A percentile compares a stretch with the other conserved stretches of the same genome.
phyloP scores from a whole-genome alignment of 2,797 vertebrate species.

The Antrozous pallidus region DNA sequence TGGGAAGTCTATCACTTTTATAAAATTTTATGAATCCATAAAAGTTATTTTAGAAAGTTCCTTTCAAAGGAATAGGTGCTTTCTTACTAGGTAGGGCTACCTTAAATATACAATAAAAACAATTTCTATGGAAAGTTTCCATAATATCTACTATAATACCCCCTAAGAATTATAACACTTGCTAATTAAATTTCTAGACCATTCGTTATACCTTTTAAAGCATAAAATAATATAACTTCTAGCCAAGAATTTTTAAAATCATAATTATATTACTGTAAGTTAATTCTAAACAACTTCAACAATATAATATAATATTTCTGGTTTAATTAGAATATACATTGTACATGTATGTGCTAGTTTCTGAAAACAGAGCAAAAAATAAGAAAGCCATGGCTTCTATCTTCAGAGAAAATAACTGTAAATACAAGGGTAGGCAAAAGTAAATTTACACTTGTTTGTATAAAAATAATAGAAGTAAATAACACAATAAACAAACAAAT shows the following conservation, averaged over 20 bases:
- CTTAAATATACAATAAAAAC: neutral
- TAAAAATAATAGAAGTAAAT: neutral
- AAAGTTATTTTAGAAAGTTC: neutral
- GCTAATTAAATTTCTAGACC: neutral
- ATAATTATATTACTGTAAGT: neutral
- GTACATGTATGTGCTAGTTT: neutral
- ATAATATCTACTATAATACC: neutral
- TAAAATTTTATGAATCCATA: neutral
- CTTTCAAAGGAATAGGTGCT: conserved; percentile 4
- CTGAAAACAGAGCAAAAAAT: neutral
- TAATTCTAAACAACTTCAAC: neutral
- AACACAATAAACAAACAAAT: neutral
- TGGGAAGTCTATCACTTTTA: neutral
- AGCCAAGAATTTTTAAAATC: neutral
- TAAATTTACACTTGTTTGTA: neutral
- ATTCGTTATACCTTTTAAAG: neutral
- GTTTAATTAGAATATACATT: neutral
- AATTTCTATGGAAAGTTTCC: neutral
- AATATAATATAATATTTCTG: neutral
- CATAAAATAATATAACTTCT: neutral
- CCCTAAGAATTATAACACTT: neutral
- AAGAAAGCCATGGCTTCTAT: neutral
- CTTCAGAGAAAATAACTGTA: neutral
- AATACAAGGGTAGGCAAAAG: neutral
- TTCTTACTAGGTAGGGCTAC: neutral